Base-by-base conservation (phyloP, 2,113 vertebrate species). In the Erythrolamprus reginae region DNA sequence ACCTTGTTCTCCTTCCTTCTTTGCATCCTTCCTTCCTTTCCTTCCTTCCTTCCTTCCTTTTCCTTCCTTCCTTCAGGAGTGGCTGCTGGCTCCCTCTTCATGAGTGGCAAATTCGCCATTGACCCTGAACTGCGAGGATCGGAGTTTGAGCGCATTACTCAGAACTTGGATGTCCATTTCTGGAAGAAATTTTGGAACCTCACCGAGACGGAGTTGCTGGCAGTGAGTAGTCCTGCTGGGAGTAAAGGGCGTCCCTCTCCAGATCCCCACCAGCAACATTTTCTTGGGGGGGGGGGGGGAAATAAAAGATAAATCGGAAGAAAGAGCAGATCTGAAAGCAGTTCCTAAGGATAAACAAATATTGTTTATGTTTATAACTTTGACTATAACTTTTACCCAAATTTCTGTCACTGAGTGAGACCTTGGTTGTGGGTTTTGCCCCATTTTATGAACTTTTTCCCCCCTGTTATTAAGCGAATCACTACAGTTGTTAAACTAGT, bases 131-230 rank as follows among this genome's bases (percentile, higher is more conserved):
- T 98, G 28, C 97, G 98, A 23, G 98, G 98, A 51, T 90, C 96
- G 0, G 98, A 98, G 95, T 99, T 98, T 94, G 98, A 99, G 89
- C 97, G 98, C 45, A 98, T 99, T 94, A 98, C 97, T 28, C 98
- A 98, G 94, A 98, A 99, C 95, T 95, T 98, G 92, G 98, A 99
- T 0, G 97, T 99, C 70, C 97, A 98, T 91, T 99, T 99, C 95
- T 99, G 98, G 98, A 99, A 99, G 95, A 92, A 95, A 2, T 99
- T 98, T 96, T 99, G 98, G 98, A 99, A 99, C 90, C 96, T 99
- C 91, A 98, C 98, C 0, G 98, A 99, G 96, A 99, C 97, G 0
- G 98, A 99, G 91, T 93, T 99, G 91, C 94, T 99, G 8, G 98
- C 98, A 47, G 98, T 99, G 93, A 96, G 96, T 84, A 56, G 8